A percentile compares a stretch with the other conserved stretches of the same genome.
phyloP scores from a whole-genome alignment of 2,888 invertebrate genomes.

The Hirudinaria manillensis region DNA sequence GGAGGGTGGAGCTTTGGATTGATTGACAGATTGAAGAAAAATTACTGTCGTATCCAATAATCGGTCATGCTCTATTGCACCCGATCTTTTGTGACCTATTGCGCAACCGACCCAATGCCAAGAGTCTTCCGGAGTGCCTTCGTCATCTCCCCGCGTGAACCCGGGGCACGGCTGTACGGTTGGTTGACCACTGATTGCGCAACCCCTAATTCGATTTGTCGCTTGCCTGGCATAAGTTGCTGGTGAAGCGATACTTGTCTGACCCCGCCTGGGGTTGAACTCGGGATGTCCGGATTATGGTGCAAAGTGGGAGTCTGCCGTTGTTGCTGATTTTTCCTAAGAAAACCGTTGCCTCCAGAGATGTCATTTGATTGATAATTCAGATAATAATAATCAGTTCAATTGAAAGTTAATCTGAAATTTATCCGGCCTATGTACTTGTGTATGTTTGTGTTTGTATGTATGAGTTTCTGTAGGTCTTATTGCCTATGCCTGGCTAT shows the following conservation, averaged over 20 bases:
- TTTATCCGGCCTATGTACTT: background rate
- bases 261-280: background rate
- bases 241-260: too few relatives aligned
- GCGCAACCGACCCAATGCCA: background rate
- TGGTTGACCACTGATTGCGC: background rate
- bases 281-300: background rate
- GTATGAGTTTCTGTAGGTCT: background rate
- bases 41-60: background rate
- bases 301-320: background rate
- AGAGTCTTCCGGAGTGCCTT: background rate
- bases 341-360: background rate
- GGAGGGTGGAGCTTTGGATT: too few relatives aligned
- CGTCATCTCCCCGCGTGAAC: background rate
- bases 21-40: too few relatives aligned
- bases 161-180: conserved; percentile 8
- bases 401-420: background rate
- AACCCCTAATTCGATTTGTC: conserved; percentile 11
- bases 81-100: background rate
- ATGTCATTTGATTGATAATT: background rate
- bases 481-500: background rate
- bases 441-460: conserved; percentile 10
- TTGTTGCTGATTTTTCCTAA: too few relatives aligned
- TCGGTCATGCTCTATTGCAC: background rate
- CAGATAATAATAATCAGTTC: background rate
- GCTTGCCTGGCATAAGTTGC: background rate